These are phyloP conservation scores for Kryptolebias ocellatus DNA, from an alignment of 2,797 vertebrate species.

Conservation along the genomic window DNA sequence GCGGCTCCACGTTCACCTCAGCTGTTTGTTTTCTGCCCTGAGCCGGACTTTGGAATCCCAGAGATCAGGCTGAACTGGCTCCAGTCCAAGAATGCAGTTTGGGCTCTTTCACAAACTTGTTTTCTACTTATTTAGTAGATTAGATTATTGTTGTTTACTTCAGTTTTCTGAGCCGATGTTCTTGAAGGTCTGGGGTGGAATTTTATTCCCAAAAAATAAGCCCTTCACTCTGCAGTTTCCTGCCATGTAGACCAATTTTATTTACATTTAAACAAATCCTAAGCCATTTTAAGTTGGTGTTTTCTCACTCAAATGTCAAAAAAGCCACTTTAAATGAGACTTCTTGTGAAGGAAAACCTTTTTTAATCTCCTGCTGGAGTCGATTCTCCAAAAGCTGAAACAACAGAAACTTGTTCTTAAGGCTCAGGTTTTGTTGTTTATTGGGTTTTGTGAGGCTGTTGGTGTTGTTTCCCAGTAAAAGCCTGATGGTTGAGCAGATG, in stretches of 20 bases:
- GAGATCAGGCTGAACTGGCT: not conserved
- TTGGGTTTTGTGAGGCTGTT: not conserved
- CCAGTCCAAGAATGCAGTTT: slow-evolving; percentile 9
- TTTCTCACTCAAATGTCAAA: not conserved
- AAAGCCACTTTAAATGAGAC: not conserved
- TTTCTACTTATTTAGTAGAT: too few relatives aligned
- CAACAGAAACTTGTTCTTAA: not conserved
- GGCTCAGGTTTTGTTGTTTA: not conserved
- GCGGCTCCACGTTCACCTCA: not conserved
- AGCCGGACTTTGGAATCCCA: slow-evolving; percentile 31
- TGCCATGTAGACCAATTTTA: not conserved
- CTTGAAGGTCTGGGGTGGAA: not conserved
- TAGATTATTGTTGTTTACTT: slow-evolving; percentile 2
- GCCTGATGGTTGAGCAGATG: slow-evolving; percentile 1
- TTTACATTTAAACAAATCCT: not conserved
- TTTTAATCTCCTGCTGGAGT: slow-evolving; percentile 3
- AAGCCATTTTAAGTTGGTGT: too few relatives aligned
- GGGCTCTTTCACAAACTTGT: slow-evolving; percentile 1
- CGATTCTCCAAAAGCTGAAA: slow-evolving; percentile 7
- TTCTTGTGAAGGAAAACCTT: too few relatives aligned
- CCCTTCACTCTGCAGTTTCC: too few relatives aligned
- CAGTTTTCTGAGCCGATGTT: not conserved
- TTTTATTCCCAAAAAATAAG: not conserved
- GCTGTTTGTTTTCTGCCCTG: slow-evolving; percentile 8
- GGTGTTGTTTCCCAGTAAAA: not conserved